phyloP scores from a whole-genome alignment of 1,140 invertebrate genomes.

The Anagrus nilaparvatae region DNA sequence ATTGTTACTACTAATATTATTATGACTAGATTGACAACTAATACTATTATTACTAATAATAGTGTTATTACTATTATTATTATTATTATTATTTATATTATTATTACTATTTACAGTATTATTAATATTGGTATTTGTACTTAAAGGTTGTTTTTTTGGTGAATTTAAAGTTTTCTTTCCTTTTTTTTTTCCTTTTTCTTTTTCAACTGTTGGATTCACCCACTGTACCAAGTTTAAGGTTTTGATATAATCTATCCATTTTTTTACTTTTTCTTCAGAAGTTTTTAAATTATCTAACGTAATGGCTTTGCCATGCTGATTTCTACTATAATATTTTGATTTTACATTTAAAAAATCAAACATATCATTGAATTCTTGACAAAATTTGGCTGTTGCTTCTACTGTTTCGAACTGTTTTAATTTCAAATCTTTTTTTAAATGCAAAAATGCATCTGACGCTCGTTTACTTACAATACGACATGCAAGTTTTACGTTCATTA shows the following conservation, averaged over 20 bases:
- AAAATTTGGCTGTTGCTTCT: conserved; percentile 18
- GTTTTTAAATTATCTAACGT: conserved; percentile 7
- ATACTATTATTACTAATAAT: too few relatives aligned
- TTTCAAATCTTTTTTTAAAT: conserved; percentile 14
- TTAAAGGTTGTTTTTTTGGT: too few relatives aligned
- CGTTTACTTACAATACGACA: conserved; percentile 16
- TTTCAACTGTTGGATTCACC: conserved; percentile 12
- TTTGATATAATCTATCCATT: conserved; percentile 16
- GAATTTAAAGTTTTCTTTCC: too few relatives aligned
- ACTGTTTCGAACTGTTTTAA: conserved; percentile 16
- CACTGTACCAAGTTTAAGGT: too few relatives aligned
- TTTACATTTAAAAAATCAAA: conserved; percentile 26
- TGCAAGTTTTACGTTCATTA: conserved; percentile 15
- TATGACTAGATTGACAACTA: too few relatives aligned
- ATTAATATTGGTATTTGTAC: too few relatives aligned
- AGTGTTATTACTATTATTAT: too few relatives aligned
- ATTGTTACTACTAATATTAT: too few relatives aligned
- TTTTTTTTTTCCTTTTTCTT: conserved; percentile 9
- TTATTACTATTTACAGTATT: too few relatives aligned
- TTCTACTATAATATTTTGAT: conserved; percentile 17
- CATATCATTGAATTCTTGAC: conserved; percentile 21
- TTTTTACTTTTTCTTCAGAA: conserved; percentile 8
- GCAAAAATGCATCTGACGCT: conserved; percentile 18
- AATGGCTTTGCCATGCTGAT: conserved; percentile 1
- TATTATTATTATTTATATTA: too few relatives aligned